Evolutionary conservation across 1,140 invertebrate genomes (phyloP), one percentile per base, ranked within the genome.

Genomic region (Scylla paramamosain): DNA sequence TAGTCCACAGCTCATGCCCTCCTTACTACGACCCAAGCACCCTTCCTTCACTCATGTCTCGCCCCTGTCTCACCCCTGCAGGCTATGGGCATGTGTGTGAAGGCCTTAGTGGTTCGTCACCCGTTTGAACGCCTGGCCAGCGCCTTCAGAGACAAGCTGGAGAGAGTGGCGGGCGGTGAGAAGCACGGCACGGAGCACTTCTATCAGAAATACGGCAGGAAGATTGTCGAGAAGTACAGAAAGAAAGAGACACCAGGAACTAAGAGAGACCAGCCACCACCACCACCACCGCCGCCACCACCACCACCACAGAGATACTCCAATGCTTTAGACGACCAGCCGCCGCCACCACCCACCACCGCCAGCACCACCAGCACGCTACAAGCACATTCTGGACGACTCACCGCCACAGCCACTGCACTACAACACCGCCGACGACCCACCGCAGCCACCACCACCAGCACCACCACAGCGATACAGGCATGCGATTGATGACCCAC

Each of bases 91-190:
- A 96, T 96, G 32, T 97, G 97, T 59, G 96, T 97, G 88, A 97
- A 97, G 94, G 96, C 97, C 16, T 95, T 97, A 31, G 97, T 97
- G 95, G 97, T 98, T 2, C 96, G 98, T 28, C 97, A 98, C 96
- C 98, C 98, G 6, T 97, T 98, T 95, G 97, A 98, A 96, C 97
- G 98, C 91, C 96, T 98, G 0, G 96, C 98, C 10, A 98, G 97
- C 20, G 97, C 98, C 0, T 98, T 97, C 95, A 96, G 97, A 96
- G 98, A 98, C 96, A 98, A 98, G 96, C 97, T 98, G 90, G 97
- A 97, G 96, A 97, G 97, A 87, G 96, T 96, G 45, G 97, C 97
- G 1, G 96, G 97, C 77, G 97, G 97, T n/a, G 96, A 96, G 39
- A 97, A 97, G 95, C 97, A 97, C 88, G 97, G 97, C 14, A 97